phyloP scores from a whole-genome alignment of 2,888 invertebrate genomes.

The Thecophora atra region DNA sequence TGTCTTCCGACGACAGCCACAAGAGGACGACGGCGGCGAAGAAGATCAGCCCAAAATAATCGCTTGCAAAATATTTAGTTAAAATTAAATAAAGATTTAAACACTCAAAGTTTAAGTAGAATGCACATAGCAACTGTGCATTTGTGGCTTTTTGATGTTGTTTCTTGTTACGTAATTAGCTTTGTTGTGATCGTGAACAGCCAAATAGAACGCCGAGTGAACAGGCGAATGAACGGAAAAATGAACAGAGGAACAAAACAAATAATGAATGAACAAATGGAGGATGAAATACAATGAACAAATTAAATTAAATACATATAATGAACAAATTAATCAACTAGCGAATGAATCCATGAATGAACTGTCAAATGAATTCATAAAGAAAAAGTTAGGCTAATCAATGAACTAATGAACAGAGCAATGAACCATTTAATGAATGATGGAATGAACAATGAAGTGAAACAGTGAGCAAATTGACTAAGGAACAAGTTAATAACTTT shows the following conservation, averaged over 20 bases:
- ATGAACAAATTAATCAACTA: not conserved
- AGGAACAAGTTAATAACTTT: no score
- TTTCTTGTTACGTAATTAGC: not conserved
- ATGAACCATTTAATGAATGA: no score
- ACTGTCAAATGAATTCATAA: no score
- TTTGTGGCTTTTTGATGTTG: not conserved
- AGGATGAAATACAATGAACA: not conserved
- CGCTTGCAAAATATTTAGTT: not conserved
- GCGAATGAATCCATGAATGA: no score
- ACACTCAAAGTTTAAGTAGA: constrained; percentile 1
- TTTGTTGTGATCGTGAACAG: not conserved
- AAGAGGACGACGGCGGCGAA: not conserved
- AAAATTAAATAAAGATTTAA: constrained; percentile 18
- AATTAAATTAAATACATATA: not conserved
- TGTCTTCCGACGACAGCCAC: not conserved
- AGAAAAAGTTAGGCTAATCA: no score
- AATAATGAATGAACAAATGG: not conserved
- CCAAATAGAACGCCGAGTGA: not conserved
- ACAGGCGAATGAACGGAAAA: not conserved
- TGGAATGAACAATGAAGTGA: no score
- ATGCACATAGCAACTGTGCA: not conserved
- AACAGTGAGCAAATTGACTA: no score
- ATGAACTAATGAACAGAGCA: no score
- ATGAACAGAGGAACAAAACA: no score
- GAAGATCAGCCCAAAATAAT: no score